Evolutionary conservation across 1,140 invertebrate species (phyloP), one percentile per base, ranked within the genome.

Genomic region (Drosophila ananassae): DNA sequence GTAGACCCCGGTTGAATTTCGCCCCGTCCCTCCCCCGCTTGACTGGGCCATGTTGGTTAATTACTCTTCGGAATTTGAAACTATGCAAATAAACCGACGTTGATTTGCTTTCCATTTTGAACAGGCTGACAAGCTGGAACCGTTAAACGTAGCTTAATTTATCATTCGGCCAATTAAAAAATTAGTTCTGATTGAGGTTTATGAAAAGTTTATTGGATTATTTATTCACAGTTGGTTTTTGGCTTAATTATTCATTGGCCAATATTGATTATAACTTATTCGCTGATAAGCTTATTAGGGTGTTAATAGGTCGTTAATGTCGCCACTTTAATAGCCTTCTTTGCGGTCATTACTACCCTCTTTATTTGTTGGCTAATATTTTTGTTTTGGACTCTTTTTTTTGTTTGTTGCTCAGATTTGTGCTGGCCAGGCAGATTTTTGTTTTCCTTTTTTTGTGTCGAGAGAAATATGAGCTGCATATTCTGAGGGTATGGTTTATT

Each of bases 381-480:
- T 62, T 73, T 77, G 60, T 66, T 76, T 75, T 54, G 61, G 58
- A 57, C 53, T 66, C 56, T 66, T 61, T 71, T 69, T 30, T 44
- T 41, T 32, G 32, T 10, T 37, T 46, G 41, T 12, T 57, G 39
- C n/a, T 34, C 54, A 17, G 13, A 22, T 41, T 73, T 69, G 41
- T 60, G 68, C 68, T 78, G 58, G 41, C 63, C 55, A 57, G 46
- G 61, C 68, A 59, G 64, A 73, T 76, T 76, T 58, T 30, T 30
- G 22, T 22, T 28, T 30, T 46, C 55, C 34, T 73, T 56, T 47
- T 60, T 63, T 22, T 22, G 62, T 61, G 41, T 8, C n/a, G 22
- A 34, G 24, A 44, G 82, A 78, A 78, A 87, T 85, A 75, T 87
- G 68, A 87, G 77, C 77, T 87, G 47, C 64, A 85, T 59, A 68